phyloP scores from a whole-genome alignment of 1,140 invertebrate genomes.

The Euwallacea fornicatus region DNA sequence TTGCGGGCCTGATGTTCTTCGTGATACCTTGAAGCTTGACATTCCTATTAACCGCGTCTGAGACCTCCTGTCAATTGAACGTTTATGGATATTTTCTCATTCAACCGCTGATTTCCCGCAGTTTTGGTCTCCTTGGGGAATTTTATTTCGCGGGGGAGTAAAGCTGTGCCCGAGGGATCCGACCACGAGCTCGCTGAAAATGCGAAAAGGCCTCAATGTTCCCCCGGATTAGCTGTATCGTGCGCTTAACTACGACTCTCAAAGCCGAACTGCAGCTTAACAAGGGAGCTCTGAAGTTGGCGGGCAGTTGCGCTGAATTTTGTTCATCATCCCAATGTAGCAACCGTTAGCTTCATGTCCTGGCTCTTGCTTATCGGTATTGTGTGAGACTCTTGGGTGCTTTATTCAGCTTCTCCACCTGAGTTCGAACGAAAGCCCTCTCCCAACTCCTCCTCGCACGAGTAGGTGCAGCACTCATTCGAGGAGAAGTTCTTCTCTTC shows the following conservation, averaged over 20 bases:
- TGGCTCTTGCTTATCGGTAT: not conserved
- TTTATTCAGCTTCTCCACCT: conserved; percentile 40
- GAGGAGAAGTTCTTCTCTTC: not conserved
- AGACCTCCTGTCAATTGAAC: not conserved
- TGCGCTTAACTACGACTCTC: no score
- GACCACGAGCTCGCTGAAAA: conserved; percentile 1
- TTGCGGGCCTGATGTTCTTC: not conserved
- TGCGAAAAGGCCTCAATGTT: no score
- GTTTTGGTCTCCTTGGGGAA: conserved; percentile 39
- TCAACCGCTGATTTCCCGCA: conserved; percentile 28
- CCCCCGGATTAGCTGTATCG: no score
- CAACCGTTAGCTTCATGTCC: conserved; percentile 9
- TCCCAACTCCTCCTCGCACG: not conserved
- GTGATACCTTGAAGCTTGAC: not conserved
- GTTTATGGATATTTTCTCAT: not conserved
- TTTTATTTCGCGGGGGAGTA: conserved; percentile 13
- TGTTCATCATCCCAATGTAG: conserved; percentile 34
- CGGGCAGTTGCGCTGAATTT: conserved; percentile 25
- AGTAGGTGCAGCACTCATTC: not conserved
- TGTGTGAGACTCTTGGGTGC: not conserved
- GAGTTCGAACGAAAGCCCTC: conserved; percentile 36
- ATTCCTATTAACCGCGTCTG: not conserved
- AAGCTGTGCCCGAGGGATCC: not conserved
- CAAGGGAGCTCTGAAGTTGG: not conserved
- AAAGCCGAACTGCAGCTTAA: no score